A percentile compares a stretch with the other conserved stretches of the same genome.
Evolutionary conservation across 92 coral and sea anemone genomes (phyloP).

Genomic region (Phenganax stokvisi): DNA sequence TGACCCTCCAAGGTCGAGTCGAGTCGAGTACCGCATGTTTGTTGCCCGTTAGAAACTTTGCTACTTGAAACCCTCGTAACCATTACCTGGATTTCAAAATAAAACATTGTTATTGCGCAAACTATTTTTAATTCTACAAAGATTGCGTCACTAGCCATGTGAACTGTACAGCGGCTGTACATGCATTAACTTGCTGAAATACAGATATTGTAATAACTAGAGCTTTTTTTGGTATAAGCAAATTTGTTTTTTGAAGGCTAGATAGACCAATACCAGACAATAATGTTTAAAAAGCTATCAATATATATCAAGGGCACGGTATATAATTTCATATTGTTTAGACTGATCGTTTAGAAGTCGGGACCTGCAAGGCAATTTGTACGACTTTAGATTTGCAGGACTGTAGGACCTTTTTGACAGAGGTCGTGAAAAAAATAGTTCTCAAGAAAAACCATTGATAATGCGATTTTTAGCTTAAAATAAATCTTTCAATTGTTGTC

Average conservation of each 20-base stretch:
- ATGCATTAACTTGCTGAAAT: background rate
- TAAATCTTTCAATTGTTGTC: no score
- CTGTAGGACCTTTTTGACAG: no score
- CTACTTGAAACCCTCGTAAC: background rate
- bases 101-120: background rate
- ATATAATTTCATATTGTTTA: background rate
- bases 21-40: slow-evolving; percentile 9
- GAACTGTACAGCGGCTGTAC: background rate
- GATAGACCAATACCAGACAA: background rate
- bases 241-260: background rate
- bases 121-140: no score
- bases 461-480: no score
- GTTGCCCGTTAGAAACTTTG: background rate
- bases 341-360: no score
- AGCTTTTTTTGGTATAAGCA: background rate
- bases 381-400: no score
- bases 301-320: background rate
- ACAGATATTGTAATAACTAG: no score
- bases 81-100: background rate
- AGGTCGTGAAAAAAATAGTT: no score
- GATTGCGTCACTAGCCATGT: background rate
- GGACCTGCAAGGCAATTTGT: no score
- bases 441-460: no score
- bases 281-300: background rate
- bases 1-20: slow-evolving; percentile 39